A percentile compares a stretch with the other conserved stretches of the same genome.
These are phyloP conservation scores for Sprattus sprattus DNA, from an alignment of 2,113 vertebrate genomes.

Conservation along the genomic window DNA sequence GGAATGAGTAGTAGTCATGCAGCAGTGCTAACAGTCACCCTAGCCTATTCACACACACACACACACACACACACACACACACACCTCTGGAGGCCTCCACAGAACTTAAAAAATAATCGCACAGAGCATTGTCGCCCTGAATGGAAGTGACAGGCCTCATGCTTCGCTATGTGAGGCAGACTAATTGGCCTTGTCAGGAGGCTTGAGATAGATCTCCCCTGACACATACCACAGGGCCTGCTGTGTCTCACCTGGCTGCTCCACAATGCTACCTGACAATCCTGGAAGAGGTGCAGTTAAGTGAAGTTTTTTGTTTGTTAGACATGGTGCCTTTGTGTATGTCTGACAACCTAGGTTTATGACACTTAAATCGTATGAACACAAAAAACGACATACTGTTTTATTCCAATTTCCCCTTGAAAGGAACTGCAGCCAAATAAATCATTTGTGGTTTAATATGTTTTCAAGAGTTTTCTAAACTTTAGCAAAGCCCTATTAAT, in stretches of 20 bases:
- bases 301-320: not conserved
- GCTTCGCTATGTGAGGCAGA: not conserved
- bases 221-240: not conserved
- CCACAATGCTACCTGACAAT: conserved; percentile 18
- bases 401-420: not conserved
- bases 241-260: not conserved
- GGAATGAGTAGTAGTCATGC: not conserved
- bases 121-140: not conserved
- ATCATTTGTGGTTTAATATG: not conserved
- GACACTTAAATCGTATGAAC: not conserved
- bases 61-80: not conserved
- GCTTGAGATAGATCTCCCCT: not conserved
- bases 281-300: not conserved
- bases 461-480: not conserved
- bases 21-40: conserved; percentile 8
- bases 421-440: too few species aligned
- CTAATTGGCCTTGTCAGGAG: conserved; percentile 15
- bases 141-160: not conserved
- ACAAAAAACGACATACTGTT: not conserved
- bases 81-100: not conserved
- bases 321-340: not conserved
- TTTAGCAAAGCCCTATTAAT: not conserved
- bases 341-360: not conserved
- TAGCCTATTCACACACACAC: not conserved
- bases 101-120: not conserved